These are phyloP conservation scores for Platysteira castanea DNA, from an alignment of 2,113 vertebrate genomes.

Conservation along the genomic window DNA sequence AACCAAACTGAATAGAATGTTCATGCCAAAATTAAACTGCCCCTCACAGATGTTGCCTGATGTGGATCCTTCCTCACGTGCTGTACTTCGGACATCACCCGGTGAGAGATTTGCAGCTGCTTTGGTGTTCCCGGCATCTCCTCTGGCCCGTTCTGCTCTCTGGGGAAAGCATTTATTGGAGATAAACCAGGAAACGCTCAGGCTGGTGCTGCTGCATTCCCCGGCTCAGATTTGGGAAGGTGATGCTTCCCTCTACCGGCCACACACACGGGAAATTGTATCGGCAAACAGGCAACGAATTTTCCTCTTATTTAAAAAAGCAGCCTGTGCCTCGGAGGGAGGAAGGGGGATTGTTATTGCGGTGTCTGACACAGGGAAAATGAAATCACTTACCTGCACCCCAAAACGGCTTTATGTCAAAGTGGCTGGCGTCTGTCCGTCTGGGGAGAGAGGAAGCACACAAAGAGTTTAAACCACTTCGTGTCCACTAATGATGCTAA, in stretches of 20 bases:
- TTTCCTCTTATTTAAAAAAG: not conserved
- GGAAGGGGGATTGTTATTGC: not conserved
- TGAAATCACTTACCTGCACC: not conserved
- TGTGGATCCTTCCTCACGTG: not conserved
- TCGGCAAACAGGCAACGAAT: not conserved
- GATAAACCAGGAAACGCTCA: accelerated
- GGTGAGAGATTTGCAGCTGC: not conserved
- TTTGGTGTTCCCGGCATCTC: not conserved
- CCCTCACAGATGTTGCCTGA: not conserved
- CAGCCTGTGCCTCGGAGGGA: not conserved
- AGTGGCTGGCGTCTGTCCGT: not conserved
- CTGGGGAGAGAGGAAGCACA: not conserved
- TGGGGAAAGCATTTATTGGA: accelerated
- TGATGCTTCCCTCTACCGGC: constrained; percentile 49
- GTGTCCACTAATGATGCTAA: not conserved
- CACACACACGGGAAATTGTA: not conserved
- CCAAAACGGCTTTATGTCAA: not conserved
- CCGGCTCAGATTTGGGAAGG: not conserved
- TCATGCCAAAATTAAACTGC: accelerated
- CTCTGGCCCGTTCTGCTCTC: accelerated
- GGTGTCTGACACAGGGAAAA: not conserved
- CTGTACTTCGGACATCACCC: not conserved
- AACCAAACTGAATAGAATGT: not conserved
- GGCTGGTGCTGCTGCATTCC: no score
- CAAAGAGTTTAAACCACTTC: not conserved